These are phyloP conservation scores for Leptarthrus brevirostris DNA, from an alignment of 2,888 invertebrate genomes.

Conservation along the genomic window DNA sequence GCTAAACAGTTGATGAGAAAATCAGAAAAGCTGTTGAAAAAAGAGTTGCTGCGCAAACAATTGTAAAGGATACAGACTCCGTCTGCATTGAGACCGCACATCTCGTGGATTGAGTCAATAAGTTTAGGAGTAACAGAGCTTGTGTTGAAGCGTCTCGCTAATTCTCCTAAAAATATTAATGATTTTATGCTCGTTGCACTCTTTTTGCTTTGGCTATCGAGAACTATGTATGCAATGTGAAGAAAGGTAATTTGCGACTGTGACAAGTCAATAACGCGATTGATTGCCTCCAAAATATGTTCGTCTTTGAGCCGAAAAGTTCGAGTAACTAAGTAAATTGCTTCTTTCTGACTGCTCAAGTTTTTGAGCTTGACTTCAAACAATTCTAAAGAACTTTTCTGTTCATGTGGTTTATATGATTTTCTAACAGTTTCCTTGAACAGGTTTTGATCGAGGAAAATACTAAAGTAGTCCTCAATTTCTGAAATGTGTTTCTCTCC, in stretches of 20 bases:
- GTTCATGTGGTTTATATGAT: background rate
- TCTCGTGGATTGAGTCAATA: slow-evolving; percentile 41
- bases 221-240: slow-evolving; percentile 11
- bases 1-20: slow-evolving; percentile 61
- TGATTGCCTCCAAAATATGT: slow-evolving; percentile 23
- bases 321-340: background rate
- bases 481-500: background rate
- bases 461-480: background rate
- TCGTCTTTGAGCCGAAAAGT: slow-evolving; percentile 29
- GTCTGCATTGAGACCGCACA: slow-evolving; percentile 63
- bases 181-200: background rate
- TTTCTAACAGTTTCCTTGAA: background rate
- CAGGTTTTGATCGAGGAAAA: background rate
- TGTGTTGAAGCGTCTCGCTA: background rate
- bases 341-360: background rate
- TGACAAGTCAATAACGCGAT: slow-evolving; percentile 31
- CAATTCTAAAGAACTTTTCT: too few relatives aligned
- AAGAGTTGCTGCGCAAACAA: slow-evolving; percentile 61
- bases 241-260: background rate
- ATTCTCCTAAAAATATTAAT: background rate
- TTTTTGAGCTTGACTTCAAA: too few relatives aligned
- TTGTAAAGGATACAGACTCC: slow-evolving; percentile 61
- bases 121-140: background rate
- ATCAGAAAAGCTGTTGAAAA: slow-evolving; percentile 66
- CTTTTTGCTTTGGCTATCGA: background rate